Evolutionary conservation across 2,113 vertebrate species (phyloP), one percentile per base, ranked within the genome.

Genomic region (Sapajus apella): DNA sequence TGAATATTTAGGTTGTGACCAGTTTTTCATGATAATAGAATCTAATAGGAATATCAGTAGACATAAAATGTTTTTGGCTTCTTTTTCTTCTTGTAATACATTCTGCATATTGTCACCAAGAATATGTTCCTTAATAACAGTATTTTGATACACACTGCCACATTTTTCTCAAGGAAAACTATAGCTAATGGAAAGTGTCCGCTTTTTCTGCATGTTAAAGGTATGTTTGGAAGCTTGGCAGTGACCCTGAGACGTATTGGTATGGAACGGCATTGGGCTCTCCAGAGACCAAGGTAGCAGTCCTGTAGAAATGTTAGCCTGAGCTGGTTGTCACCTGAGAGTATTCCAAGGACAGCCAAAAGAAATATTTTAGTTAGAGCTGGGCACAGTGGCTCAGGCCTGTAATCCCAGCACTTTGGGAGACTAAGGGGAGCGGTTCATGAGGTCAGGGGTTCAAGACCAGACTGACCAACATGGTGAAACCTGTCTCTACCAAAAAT

Each of bases 121-220:
- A 64, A 72, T 55, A 11, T 56, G 1, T 23, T 68, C 30, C 37
- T 40, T 88, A 75, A 80, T 81, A 58, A 64, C 61, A 55, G 75
- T 23, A 64, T 56, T 96, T 95, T 91, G 8, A 92, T 86, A 86
- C 56, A 50, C 83, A 73, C 43, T 68, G 27, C 58, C 72, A 75
- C n/a, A 10, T 37, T 58, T 66, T 56, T 88, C 35, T 43, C 58
- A 6, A 16, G 11, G 52, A 58, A 61, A 68, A 30, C 52, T 50
- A 30, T 45, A 55, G 20, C 12, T 35, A 43, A 79, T 18, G 6
- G 2, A 50, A 58, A 47, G 2, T 23, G 18, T 58, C 12, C 11
- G 11, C 16, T 72, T 81, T 73, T 5, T 5, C 6, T 23, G 12
- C 14, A 32, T 23, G 0, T 16, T 21, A 32, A 87, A 2, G 3